Evolutionary conservation across 1,140 invertebrate species (phyloP).

Genomic region (Oreohelix idahoensis): DNA sequence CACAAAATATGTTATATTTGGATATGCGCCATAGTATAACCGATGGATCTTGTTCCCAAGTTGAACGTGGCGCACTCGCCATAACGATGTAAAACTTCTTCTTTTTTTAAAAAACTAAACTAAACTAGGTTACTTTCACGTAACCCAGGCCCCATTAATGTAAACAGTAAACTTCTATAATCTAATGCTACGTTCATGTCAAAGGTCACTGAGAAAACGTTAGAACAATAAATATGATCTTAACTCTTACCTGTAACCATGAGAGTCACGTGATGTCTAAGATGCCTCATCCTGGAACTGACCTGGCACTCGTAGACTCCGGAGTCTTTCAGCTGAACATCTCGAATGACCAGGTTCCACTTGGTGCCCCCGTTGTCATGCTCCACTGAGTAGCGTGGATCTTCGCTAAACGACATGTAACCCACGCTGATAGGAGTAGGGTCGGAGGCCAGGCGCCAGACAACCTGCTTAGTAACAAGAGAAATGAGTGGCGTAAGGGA

Average conservation of each 20-base stretch:
- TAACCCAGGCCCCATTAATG: too few species aligned
- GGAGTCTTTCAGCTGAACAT: slow-evolving; percentile 49
- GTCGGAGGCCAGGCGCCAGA: slow-evolving; percentile 52
- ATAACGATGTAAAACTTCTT: too few species aligned
- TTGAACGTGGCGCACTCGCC: too few species aligned
- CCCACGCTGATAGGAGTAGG: slow-evolving; percentile 54
- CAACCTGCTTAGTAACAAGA: slow-evolving; percentile 44
- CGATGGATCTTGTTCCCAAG: too few species aligned
- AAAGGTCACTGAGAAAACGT: not conserved
- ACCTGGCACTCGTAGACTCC: slow-evolving; percentile 62
- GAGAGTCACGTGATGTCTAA: slow-evolving; percentile 43
- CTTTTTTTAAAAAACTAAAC: too few species aligned
- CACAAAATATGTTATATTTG: too few species aligned
- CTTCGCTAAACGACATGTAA: slow-evolving; percentile 45
- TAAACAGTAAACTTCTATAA: too few species aligned
- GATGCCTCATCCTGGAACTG: slow-evolving; percentile 47
- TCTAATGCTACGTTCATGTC: too few species aligned
- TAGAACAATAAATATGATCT: not conserved
- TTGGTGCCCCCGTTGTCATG: slow-evolving; percentile 43
- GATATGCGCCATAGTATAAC: too few species aligned
- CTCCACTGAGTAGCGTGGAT: slow-evolving; percentile 43
- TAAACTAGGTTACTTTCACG: too few species aligned
- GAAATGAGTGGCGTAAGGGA: not conserved
- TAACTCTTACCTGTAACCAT: slow-evolving; percentile 45
- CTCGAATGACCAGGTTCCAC: slow-evolving; percentile 57